phyloP scores from a whole-genome alignment of 2,888 invertebrate species.

The Eupithecia pulchellata region DNA sequence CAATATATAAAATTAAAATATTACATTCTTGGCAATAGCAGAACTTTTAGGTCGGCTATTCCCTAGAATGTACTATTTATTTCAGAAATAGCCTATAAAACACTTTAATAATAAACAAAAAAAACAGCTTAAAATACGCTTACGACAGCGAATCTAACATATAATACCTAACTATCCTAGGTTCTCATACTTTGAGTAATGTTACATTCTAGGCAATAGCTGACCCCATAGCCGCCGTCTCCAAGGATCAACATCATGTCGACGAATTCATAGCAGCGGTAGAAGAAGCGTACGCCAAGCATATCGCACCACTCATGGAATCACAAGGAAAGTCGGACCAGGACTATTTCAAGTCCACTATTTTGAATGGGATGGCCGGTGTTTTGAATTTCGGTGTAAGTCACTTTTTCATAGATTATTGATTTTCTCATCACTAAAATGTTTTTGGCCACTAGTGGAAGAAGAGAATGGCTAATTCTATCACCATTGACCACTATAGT shows the following conservation, averaged over 20 bases:
- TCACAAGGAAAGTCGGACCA: conserved; percentile 4
- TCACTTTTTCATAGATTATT: neutral
- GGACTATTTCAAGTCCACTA: conserved; percentile 13
- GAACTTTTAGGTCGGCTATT: no score
- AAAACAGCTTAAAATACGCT: no score
- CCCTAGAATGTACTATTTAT: no score
- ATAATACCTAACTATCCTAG: no score
- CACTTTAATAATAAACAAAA: no score
- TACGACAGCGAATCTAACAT: neutral
- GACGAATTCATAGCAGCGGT: conserved; percentile 15
- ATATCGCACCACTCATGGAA: conserved; percentile 4
- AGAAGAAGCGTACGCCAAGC: conserved; percentile 15
- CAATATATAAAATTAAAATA: no score
- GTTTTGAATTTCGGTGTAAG: conserved; percentile 27
- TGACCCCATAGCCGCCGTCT: conserved; percentile 8
- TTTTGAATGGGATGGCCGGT: conserved; percentile 16
- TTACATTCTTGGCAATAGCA: no score
- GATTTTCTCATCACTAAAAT: no score
- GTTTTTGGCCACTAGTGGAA: no score
- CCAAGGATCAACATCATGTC: conserved; percentile 14
- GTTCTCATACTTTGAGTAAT: no score
- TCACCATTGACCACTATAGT: neutral
- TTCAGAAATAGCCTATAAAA: no score
- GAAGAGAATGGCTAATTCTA: no score
- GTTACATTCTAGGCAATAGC: neutral